Conservation (phyloP, 1,140 invertebrate genomes). For the Caerostris extrusa region DNA sequence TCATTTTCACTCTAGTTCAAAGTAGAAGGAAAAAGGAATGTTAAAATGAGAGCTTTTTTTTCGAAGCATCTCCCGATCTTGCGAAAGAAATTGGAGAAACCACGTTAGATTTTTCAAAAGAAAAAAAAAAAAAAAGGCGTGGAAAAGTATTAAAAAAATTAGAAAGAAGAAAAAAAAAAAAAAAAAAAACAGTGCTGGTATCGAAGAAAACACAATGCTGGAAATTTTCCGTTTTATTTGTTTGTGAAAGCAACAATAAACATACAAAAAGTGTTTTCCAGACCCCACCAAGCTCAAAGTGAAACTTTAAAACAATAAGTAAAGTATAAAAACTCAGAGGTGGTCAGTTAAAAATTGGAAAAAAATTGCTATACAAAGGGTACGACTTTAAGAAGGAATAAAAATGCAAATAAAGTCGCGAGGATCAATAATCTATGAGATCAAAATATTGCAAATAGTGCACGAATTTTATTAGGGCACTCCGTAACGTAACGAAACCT, state of each 20-base stretch:
- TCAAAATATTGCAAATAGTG: not conserved
- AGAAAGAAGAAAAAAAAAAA: too few relatives aligned
- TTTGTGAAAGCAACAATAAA: conserved; percentile 48
- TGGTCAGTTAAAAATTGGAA: conserved; percentile 3
- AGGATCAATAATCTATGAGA: not conserved
- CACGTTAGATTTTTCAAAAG: not conserved
- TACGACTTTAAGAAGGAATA: not conserved
- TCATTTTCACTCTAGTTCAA: not conserved
- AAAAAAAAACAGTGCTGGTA: not conserved
- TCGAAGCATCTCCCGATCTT: not conserved
- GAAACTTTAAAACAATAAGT: conserved; percentile 28
- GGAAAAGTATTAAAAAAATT: not conserved
- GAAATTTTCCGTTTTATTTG: conserved; percentile 32
- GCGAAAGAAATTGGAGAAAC: conserved; percentile 18
- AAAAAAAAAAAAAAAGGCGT: not conserved
- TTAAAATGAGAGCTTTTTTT: conserved; percentile 9
- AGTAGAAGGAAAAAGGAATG: not conserved
- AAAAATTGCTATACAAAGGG: not conserved
- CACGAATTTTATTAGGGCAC: not conserved
- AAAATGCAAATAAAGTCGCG: not conserved
- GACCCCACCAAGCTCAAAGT: not conserved
- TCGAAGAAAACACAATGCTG: conserved; percentile 7
- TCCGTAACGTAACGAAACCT: not conserved
- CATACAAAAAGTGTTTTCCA: not conserved
- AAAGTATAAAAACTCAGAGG: conserved; percentile 16